A percentile compares a stretch with the other conserved stretches of the same genome.
phyloP scores from a whole-genome alignment of 2,113 vertebrate genomes.

The Tupaia tana region DNA sequence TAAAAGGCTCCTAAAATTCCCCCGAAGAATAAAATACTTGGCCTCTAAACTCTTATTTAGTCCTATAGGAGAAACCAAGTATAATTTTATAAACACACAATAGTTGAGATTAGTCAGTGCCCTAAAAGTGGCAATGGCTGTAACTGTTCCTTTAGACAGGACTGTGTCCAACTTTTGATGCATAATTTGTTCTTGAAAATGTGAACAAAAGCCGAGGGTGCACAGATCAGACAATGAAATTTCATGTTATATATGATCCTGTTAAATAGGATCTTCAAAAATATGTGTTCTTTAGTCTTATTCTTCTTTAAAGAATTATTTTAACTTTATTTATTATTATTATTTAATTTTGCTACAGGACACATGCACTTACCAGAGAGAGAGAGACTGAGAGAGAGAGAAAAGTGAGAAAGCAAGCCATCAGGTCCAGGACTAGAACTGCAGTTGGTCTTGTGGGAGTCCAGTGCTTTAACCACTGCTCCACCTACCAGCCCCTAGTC shows the following conservation, averaged over 20 bases:
- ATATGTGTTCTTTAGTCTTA: not conserved
- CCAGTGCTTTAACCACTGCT: too few relatives aligned
- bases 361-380: too few relatives aligned
- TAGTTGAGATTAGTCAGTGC: not conserved
- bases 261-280: not conserved
- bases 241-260: not conserved
- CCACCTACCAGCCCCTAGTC: too few relatives aligned
- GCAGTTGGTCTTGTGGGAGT: too few relatives aligned
- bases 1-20: not conserved
- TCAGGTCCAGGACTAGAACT: too few relatives aligned
- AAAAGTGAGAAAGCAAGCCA: too few relatives aligned
- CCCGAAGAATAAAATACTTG: slow-evolving; percentile 18
- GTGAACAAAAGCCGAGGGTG: not conserved
- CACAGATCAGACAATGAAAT: not conserved
- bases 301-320: too few relatives aligned
- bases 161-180: not conserved
- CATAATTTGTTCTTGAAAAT: slow-evolving; percentile 6
- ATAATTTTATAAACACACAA: not conserved
- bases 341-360: too few relatives aligned
- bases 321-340: too few relatives aligned
- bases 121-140: not conserved
- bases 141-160: not conserved
- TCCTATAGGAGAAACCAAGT: slow-evolving; percentile 2
- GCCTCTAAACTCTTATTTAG: not conserved
- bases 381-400: too few relatives aligned